Percentiles rank a stretch among this genome's conserved stretches.
These are phyloP conservation scores for Pomatorhinus ruficollis DNA, from an alignment of 2,113 vertebrate species.

Conservation along the genomic window DNA sequence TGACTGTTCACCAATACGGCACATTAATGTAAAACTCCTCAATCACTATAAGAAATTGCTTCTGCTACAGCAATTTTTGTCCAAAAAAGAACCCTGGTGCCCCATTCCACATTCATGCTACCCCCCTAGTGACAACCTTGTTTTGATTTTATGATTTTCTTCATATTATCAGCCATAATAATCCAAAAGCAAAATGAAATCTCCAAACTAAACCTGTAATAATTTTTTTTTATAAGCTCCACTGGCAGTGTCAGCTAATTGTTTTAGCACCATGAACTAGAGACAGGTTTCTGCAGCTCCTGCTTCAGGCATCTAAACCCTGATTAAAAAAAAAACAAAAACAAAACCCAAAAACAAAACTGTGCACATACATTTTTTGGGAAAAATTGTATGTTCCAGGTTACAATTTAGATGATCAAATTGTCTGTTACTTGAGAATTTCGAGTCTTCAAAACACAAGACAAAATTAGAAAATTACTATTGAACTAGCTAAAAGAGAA, in stretches of 20 bases:
- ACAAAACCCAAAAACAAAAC: too few species aligned
- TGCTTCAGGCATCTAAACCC: neutral
- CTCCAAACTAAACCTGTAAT: neutral
- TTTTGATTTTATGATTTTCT: neutral
- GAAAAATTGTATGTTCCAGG: neutral
- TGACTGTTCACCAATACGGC: neutral
- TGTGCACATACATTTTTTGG: fast-evolving
- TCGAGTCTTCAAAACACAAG: neutral
- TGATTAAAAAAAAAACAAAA: fast-evolving
- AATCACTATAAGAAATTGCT: neutral
- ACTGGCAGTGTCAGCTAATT: neutral
- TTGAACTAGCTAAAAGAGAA: neutral
- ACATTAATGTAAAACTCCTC: neutral
- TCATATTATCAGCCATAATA: neutral
- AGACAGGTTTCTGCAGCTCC: neutral
- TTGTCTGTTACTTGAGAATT: neutral
- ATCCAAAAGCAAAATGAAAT: neutral
- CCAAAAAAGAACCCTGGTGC: neutral
- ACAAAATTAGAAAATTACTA: neutral
- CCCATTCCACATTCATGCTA: neutral
- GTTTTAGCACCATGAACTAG: neutral
- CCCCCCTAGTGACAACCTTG: neutral
- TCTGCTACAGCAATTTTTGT: neutral
- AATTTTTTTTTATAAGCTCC: neutral
- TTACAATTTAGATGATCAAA: neutral